These are phyloP conservation scores for Zoanthus gigantus DNA, from an alignment of 92 coral and sea anemone genomes.

Conservation along the genomic window DNA sequence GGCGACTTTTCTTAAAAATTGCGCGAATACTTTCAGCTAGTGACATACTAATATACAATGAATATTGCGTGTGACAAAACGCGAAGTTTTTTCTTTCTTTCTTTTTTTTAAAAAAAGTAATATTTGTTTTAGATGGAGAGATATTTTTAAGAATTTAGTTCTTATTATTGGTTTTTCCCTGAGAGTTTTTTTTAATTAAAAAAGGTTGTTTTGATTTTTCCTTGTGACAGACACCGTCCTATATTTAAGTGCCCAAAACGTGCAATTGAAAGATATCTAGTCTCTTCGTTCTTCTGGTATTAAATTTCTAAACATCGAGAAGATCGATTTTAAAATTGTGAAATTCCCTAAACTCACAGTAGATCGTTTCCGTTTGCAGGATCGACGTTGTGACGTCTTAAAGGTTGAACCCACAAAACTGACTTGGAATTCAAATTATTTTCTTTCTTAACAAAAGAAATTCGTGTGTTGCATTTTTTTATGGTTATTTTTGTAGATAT, in stretches of 20 bases:
- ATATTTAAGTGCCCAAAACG: not conserved
- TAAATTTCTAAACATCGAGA: not conserved
- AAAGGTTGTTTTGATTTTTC: not conserved
- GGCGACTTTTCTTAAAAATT: not conserved
- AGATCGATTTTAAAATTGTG: not conserved
- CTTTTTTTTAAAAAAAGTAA: not conserved
- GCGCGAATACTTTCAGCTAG: not conserved
- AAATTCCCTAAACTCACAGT: not conserved
- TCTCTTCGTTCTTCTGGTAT: not conserved
- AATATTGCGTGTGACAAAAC: not conserved
- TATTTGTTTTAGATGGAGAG: not conserved
- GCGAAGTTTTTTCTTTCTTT: not conserved
- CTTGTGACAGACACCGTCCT: not conserved
- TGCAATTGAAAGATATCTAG: not conserved
- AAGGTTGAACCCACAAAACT: too few species aligned
- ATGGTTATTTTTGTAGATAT: too few species aligned
- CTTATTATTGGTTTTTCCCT: conserved; percentile 6
- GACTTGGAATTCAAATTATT: too few species aligned
- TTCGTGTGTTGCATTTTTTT: too few species aligned
- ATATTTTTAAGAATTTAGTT: not conserved
- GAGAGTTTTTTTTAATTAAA: not conserved
- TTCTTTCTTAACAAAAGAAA: too few species aligned
- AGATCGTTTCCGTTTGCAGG: not conserved
- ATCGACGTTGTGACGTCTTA: too few species aligned
- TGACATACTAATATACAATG: not conserved